Base-by-base conservation (phyloP, 2,113 vertebrate species). In the Pseudopodoces humilis region DNA sequence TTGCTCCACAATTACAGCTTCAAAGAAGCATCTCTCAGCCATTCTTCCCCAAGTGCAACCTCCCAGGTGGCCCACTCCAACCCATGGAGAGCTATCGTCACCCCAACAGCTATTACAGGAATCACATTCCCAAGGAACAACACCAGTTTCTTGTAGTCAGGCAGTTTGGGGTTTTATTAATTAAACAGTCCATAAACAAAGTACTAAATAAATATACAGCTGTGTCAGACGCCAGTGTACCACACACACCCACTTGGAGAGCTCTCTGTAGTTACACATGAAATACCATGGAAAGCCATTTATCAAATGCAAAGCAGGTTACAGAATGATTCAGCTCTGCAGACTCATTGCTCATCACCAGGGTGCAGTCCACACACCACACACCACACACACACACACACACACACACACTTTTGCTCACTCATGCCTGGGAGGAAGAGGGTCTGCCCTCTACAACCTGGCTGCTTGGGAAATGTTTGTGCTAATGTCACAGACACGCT, bases 191-290 rank as follows among this genome's bases (percentile, higher is more conserved):
- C 71, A 75, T 19, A 64, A 90, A 93, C 53, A 94, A 96, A 96
- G 72, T 83, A 78, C 90, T 88, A 88, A 96, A 96, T 96, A 97
- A 96, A 97, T 96, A 96, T 19, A 83, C 8, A 88, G 60, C 41
- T 82, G 58, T 84, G 64, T 72, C 82, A 94, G 92, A 80, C 2
- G 18, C 47, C 83, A 33, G 41, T 44, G 64, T 81, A 67, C 56
- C 67, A 71, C 53, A 88, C 46, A 77, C 37, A 68, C 60, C 47
- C 85, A 86, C 68, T 44, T 68, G 76, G 87, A 77, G 68, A 94
- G 37, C 59, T 83, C 59, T 67, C 28, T 78, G 47, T 77, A 64
- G 77, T 90, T 92, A 55, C 5, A 17, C 8, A 67, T n/a, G 50
- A 90, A 91, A 92, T 95, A 88, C 35, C 46, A 77, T 7, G 43